Evolutionary conservation across 2,888 invertebrate species (phyloP).

Genomic region (Eupeodes luniger): DNA sequence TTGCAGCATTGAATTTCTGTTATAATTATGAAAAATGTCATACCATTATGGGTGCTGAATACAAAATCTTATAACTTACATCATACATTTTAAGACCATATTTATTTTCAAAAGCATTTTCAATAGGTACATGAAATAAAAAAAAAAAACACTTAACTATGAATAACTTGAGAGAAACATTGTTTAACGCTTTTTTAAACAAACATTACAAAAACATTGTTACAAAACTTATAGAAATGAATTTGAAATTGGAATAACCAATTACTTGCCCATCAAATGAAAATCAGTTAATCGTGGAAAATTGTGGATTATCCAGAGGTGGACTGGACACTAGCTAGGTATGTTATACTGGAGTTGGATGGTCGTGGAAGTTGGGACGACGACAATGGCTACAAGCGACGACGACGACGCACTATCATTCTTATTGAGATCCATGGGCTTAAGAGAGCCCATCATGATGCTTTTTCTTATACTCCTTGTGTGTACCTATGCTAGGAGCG

Average conservation of each 20-base stretch:
- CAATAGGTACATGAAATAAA: neutral
- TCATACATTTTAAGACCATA: slow-evolving; percentile 6
- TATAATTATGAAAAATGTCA: neutral
- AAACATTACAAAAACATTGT: slow-evolving; percentile 11
- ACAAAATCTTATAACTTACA: neutral
- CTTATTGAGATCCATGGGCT: slow-evolving; percentile 43
- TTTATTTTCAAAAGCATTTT: neutral
- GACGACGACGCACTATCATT: slow-evolving; percentile 29
- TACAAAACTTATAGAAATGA: slow-evolving; percentile 49
- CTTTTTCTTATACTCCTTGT: neutral
- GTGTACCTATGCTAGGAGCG: slow-evolving; percentile 23
- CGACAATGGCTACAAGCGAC: neutral
- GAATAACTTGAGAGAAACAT: slow-evolving; percentile 32
- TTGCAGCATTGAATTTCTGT: neutral
- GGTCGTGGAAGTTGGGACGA: neutral
- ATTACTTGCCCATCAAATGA: slow-evolving; percentile 82
- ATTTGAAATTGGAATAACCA: slow-evolving; percentile 78
- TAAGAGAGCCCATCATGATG: slow-evolving; percentile 18
- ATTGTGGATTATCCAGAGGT: slow-evolving; percentile 70
- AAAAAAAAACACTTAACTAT: neutral
- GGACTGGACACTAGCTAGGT: slow-evolving; percentile 25
- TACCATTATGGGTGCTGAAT: neutral
- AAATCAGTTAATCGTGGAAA: slow-evolving; percentile 78
- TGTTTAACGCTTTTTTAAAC: slow-evolving; percentile 36
- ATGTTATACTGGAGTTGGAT: slow-evolving; percentile 26